Evolutionary conservation across 2,797 vertebrate species (phyloP).

Genomic region (Ctenochaetus hawaiiensis): DNA sequence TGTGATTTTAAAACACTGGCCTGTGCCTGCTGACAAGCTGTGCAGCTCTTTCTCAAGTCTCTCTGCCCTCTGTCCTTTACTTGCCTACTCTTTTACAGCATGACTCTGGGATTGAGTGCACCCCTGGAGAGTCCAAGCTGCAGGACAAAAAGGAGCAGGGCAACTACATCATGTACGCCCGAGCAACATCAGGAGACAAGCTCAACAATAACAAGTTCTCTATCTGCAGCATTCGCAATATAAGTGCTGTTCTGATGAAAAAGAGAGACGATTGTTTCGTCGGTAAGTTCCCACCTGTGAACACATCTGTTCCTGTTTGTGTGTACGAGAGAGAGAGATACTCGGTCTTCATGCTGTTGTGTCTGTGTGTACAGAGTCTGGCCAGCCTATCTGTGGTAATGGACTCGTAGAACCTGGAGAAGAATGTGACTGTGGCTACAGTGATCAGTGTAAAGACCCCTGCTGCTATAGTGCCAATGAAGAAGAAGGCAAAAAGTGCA

Average conservation of each 20-base stretch:
- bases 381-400: slow-evolving; percentile 97
- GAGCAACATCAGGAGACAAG: slow-evolving; percentile 97
- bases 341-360: slow-evolving; percentile 30
- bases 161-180: slow-evolving; percentile 98
- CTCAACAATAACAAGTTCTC: slow-evolving; percentile 98
- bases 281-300: slow-evolving; percentile 83
- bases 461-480: slow-evolving; percentile 93
- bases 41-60: slow-evolving; percentile 16
- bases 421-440: slow-evolving; percentile 96
- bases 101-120: slow-evolving; percentile 95
- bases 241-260: slow-evolving; percentile 93
- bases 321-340: slow-evolving; percentile 43
- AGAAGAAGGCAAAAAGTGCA: slow-evolving; percentile 89
- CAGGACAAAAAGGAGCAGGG: slow-evolving; percentile 92
- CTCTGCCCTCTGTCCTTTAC: slow-evolving; percentile 1
- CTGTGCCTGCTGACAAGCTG: slow-evolving; percentile 3
- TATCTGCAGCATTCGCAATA: slow-evolving; percentile 93
- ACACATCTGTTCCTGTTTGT: background rate
- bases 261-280: slow-evolving; percentile 94
- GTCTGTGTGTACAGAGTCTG: slow-evolving; percentile 89
- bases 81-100: slow-evolving; percentile 84
- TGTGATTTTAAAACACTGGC: background rate
- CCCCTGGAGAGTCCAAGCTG: slow-evolving; percentile 93
- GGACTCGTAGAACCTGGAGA: slow-evolving; percentile 94
- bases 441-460: slow-evolving; percentile 92